A percentile compares a stretch with the other conserved stretches of the same genome.
phyloP scores from a whole-genome alignment of 2,797 vertebrate species.

The Syndactyla subalaris region DNA sequence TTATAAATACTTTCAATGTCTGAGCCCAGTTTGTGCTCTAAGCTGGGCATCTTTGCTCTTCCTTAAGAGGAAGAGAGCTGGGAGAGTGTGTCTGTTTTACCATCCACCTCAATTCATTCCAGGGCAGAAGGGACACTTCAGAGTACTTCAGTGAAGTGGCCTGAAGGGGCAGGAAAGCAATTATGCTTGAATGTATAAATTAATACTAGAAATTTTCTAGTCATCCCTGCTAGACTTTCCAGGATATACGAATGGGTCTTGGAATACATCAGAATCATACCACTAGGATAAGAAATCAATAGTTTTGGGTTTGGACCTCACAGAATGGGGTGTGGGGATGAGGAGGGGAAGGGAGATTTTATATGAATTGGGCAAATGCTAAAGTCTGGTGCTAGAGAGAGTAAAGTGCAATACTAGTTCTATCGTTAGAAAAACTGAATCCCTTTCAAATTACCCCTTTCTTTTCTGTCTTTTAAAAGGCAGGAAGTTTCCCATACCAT shows the following conservation, averaged over 20 bases:
- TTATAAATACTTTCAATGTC: neutral
- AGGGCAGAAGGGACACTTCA: neutral
- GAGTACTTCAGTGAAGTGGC: neutral
- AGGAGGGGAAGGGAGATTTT: neutral
- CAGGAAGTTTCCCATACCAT: neutral
- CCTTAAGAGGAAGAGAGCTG: neutral
- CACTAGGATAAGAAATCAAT: neutral
- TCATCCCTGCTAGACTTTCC: neutral
- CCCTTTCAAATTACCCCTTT: neutral
- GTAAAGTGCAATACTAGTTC: neutral
- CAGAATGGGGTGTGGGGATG: neutral
- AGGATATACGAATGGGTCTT: neutral
- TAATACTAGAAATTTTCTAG: neutral
- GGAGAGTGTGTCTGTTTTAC: neutral
- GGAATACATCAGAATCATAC: neutral
- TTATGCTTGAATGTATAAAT: neutral
- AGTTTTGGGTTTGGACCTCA: neutral
- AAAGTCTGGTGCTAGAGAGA: neutral
- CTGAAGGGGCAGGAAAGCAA: neutral
- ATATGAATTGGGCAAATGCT: neutral
- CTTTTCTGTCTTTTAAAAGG: neutral
- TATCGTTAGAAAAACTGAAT: neutral
- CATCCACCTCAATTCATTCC: neutral
- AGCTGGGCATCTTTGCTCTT: neutral
- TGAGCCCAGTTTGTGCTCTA: neutral